Percentiles rank a stretch among this genome's conserved stretches.
Evolutionary conservation across 2,888 invertebrate genomes (phyloP).

Genomic region (Digitonthophagus gazella): DNA sequence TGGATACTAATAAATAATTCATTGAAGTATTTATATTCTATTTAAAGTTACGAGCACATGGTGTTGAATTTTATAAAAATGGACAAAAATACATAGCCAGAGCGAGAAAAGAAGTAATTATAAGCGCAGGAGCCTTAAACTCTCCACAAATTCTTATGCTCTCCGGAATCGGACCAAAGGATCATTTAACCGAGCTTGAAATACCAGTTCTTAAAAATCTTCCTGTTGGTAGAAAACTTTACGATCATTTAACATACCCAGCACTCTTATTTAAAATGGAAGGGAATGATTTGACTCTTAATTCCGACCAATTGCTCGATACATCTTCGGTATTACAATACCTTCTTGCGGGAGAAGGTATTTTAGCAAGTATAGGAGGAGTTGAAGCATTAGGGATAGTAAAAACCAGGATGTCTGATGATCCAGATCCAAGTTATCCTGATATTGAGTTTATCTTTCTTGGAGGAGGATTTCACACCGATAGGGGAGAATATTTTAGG

Average conservation of each 20-base stretch:
- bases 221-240: constrained; percentile 65
- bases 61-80: constrained; percentile 47
- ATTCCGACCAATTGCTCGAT: constrained; percentile 22
- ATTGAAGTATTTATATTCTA: no score
- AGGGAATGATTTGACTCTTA: constrained; percentile 39
- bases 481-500: constrained; percentile 43
- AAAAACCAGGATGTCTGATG: constrained; percentile 13
- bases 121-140: constrained; percentile 70
- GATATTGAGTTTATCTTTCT: constrained; percentile 65
- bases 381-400: constrained; percentile 62
- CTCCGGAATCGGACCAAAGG: constrained; percentile 64
- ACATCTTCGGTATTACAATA: constrained; percentile 45
- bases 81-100: constrained; percentile 33
- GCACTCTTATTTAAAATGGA: constrained; percentile 58
- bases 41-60: constrained; percentile 43
- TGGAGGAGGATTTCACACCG: constrained; percentile 58
- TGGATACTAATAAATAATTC: no score
- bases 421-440: constrained; percentile 53
- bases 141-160: constrained; percentile 74
- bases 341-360: constrained; percentile 52
- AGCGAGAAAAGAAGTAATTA: constrained; percentile 57
- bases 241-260: constrained; percentile 66
- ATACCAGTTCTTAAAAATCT: constrained; percentile 63
- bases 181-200: constrained; percentile 57
- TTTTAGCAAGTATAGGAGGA: constrained; percentile 58